phyloP scores from a whole-genome alignment of 2,797 vertebrate genomes.

The Neosilurus mollespiculum region DNA sequence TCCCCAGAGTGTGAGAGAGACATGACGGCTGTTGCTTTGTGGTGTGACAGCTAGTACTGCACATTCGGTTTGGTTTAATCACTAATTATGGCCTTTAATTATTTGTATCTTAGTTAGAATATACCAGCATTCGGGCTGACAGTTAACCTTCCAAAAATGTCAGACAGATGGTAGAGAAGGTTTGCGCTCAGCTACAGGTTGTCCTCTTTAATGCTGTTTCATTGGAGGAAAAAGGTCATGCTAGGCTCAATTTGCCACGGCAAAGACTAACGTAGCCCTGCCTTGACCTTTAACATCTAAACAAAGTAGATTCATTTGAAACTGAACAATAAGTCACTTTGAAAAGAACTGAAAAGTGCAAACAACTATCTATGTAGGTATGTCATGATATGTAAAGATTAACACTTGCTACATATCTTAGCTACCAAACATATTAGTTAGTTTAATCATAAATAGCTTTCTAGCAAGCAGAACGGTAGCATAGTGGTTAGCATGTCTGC shows the following conservation, averaged over 20 bases:
- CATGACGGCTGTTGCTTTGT: constrained; percentile 5
- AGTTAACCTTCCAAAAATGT: constrained; percentile 52
- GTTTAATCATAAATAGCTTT: neutral
- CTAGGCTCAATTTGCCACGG: constrained; percentile 3
- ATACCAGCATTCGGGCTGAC: constrained; percentile 19
- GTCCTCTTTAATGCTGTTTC: constrained; percentile 32
- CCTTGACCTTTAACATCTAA: neutral
- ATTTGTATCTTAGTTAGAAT: constrained; percentile 5
- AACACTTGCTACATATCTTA: neutral
- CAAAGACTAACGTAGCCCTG: neutral
- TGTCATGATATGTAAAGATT: neutral
- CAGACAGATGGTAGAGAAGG: constrained; percentile 27
- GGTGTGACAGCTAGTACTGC: constrained; percentile 4
- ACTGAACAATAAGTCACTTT: neutral
- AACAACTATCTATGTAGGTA: neutral
- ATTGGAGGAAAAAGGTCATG: constrained; percentile 35
- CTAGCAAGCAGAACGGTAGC: too few relatives aligned
- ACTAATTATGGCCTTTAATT: constrained; percentile 30
- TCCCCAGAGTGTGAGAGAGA: neutral
- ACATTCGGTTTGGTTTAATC: constrained; percentile 37
- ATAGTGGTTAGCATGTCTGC: too few relatives aligned
- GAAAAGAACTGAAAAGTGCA: neutral
- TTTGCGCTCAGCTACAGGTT: constrained; percentile 40
- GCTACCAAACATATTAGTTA: neutral
- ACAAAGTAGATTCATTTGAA: neutral